Conservation (phyloP, 2,113 vertebrate species). For the Cranoglanis bouderius region DNA sequence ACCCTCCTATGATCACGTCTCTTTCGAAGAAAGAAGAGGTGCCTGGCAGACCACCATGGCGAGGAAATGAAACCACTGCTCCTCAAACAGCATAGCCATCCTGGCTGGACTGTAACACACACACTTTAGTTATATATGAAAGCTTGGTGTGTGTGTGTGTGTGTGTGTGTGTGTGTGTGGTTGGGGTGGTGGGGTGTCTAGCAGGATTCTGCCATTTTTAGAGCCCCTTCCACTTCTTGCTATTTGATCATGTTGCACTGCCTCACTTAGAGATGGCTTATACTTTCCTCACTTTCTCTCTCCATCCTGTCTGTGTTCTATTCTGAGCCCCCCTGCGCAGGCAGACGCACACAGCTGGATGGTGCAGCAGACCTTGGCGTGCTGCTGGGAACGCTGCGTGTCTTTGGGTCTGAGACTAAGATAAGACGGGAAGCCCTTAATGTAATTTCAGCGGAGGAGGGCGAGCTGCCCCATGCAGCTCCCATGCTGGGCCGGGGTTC, state of each 20-base stretch:
- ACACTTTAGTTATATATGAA: conserved; percentile 57
- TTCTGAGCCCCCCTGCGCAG: conserved; percentile 33
- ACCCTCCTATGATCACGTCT: conserved; percentile 66
- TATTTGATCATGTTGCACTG: conserved; percentile 58
- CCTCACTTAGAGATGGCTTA: conserved; percentile 45
- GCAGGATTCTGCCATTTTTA: conserved; percentile 50
- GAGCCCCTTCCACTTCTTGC: conserved; percentile 47
- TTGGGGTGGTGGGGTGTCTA: conserved; percentile 29
- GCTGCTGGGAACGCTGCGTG: conserved; percentile 41
- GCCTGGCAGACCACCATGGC: conserved; percentile 34
- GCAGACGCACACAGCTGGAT: conserved; percentile 38
- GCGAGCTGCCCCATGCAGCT: conserved; percentile 29
- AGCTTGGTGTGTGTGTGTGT: conserved; percentile 8
- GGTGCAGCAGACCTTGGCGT: conserved; percentile 34
- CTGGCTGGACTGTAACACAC: conserved; percentile 41
- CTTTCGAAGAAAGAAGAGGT: conserved; percentile 58
- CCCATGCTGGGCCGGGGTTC: conserved; percentile 48
- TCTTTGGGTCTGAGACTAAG: conserved; percentile 48
- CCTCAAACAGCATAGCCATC: conserved; percentile 37
- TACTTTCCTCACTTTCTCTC: conserved; percentile 12
- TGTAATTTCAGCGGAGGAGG: conserved; percentile 47
- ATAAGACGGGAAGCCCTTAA: conserved; percentile 57
- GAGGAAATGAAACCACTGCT: conserved; percentile 46
- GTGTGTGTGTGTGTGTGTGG: conserved; percentile 12
- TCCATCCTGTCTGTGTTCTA: conserved; percentile 33